These are phyloP conservation scores for Epinephelus cyanopodus DNA, from an alignment of 2,113 vertebrate genomes.

Conservation along the genomic window DNA sequence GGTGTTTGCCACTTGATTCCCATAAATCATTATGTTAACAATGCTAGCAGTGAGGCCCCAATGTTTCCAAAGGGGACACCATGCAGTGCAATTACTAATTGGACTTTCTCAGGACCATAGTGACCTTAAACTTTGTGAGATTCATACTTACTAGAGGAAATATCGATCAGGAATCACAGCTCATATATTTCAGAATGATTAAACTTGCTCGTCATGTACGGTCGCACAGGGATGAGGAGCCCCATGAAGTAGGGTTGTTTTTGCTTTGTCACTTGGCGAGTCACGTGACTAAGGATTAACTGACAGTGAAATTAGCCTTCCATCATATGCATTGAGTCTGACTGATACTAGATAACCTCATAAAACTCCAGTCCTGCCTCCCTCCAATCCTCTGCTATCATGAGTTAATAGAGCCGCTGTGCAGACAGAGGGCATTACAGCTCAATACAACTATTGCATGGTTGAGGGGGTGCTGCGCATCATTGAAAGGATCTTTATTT, in stretches of 20 bases:
- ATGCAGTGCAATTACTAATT: constrained; percentile 9
- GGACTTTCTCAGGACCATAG: background rate
- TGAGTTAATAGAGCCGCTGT: background rate
- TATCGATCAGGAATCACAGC: background rate
- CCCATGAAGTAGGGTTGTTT: background rate
- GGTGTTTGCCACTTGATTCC: constrained; percentile 19
- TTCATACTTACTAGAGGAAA: background rate
- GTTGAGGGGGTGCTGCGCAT: constrained; percentile 2
- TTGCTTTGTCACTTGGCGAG: background rate
- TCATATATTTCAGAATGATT: background rate
- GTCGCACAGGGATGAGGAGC: background rate
- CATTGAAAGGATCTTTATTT: constrained; percentile 22
- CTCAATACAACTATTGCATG: constrained; percentile 40
- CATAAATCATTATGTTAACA: constrained; percentile 56
- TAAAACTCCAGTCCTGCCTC: constrained; percentile 1
- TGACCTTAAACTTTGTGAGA: background rate
- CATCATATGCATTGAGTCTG: background rate
- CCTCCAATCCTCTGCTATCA: background rate
- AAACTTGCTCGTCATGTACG: background rate
- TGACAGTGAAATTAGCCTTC: constrained; percentile 8
- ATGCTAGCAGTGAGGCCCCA: background rate
- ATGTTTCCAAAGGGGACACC: background rate
- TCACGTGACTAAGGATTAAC: constrained; percentile 34
- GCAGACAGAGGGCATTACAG: constrained; percentile 2
- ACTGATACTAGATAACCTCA: background rate